Evolutionary conservation across 1,140 invertebrate species (phyloP).

Genomic region (Drosophila serrata): DNA sequence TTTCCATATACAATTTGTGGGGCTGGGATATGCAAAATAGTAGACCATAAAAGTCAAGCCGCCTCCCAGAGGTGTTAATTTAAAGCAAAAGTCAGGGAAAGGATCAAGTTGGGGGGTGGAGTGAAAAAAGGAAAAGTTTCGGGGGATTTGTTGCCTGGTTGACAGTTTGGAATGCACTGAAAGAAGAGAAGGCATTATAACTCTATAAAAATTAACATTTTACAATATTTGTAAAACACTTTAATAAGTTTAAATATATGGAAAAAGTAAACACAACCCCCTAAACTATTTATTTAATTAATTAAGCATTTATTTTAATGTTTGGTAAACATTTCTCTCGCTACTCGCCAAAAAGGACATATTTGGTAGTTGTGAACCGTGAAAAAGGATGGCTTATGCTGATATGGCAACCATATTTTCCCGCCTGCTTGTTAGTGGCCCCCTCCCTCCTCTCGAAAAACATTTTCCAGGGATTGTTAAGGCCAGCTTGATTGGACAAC

Average conservation of each 20-base stretch:
- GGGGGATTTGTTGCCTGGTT: constrained; percentile 23
- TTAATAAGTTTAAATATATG: neutral
- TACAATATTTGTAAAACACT: neutral
- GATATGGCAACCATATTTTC: constrained; percentile 47
- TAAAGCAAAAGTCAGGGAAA: constrained; percentile 32
- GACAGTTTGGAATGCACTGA: constrained; percentile 23
- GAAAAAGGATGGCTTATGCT: constrained; percentile 37
- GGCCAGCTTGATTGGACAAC: constrained; percentile 37
- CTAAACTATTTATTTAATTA: neutral
- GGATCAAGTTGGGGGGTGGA: constrained; percentile 16
- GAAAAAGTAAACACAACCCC: neutral
- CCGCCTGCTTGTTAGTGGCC: constrained; percentile 31
- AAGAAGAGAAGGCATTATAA: neutral
- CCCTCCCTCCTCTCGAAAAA: too few species aligned
- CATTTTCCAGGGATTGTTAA: constrained; percentile 18
- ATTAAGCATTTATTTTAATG: neutral
- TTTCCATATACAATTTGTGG: constrained; percentile 70
- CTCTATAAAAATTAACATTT: too few species aligned
- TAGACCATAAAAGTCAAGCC: constrained; percentile 58
- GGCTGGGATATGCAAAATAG: constrained; percentile 73
- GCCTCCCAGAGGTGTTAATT: constrained; percentile 59
- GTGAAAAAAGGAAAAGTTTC: neutral
- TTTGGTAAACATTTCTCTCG: neutral
- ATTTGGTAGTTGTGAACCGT: neutral
- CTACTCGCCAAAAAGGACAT: constrained; percentile 6